Evolutionary conservation across 2,797 vertebrate species (phyloP).

Genomic region (Oceanodroma leucorhoa): DNA sequence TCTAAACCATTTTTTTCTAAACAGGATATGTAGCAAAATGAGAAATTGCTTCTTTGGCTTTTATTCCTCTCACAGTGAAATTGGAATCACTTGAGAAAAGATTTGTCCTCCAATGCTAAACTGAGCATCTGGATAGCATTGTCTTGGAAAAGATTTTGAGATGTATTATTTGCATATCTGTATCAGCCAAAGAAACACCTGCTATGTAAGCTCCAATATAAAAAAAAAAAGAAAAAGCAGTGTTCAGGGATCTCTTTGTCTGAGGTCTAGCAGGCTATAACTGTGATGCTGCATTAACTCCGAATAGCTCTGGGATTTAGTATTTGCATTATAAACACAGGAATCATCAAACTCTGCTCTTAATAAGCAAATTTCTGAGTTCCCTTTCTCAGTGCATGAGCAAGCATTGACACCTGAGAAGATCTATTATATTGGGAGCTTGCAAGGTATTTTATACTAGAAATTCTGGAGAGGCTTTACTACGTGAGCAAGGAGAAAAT

Average conservation of each 20-base stretch:
- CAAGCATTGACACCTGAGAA: not conserved
- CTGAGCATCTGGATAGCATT: not conserved
- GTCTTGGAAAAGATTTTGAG: not conserved
- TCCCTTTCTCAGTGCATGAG: not conserved
- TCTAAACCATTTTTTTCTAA: not conserved
- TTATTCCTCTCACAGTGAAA: not conserved
- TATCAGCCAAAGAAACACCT: not conserved
- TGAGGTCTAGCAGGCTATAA: not conserved
- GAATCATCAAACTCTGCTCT: not conserved
- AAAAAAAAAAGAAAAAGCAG: not conserved
- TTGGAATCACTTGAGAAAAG: not conserved
- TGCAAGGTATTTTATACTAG: not conserved
- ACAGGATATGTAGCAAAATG: not conserved
- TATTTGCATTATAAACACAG: conserved; percentile 15
- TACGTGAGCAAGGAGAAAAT: not conserved
- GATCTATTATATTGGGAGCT: not conserved
- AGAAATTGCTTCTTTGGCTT: not conserved
- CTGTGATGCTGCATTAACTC: not conserved
- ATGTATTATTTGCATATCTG: not conserved
- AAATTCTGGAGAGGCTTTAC: not conserved
- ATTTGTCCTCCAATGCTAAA: not conserved
- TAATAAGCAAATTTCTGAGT: not conserved
- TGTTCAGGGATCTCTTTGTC: not conserved
- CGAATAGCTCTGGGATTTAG: not conserved
- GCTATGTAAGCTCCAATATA: not conserved